phyloP scores from a whole-genome alignment of 2,797 vertebrate genomes.

The Remorina albescens region DNA sequence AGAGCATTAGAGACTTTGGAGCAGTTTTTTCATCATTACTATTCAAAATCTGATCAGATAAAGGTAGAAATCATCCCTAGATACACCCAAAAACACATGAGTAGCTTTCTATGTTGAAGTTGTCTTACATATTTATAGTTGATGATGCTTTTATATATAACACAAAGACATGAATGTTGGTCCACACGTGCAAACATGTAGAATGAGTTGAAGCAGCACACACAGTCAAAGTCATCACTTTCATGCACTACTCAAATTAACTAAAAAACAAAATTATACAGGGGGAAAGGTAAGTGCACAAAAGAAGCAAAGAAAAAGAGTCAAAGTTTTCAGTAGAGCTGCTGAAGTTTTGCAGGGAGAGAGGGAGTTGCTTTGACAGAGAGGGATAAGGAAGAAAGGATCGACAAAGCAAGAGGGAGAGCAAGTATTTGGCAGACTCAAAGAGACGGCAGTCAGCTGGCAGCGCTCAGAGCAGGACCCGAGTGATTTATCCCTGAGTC shows the following conservation, averaged over 20 bases:
- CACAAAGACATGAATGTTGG: neutral
- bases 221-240: neutral
- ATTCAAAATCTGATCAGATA: no score
- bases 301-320: conserved; percentile 29
- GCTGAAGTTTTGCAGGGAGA: conserved; percentile 31
- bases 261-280: neutral
- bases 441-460: conserved; percentile 57
- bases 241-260: conserved; percentile 9
- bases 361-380: conserved; percentile 16
- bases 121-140: no score
- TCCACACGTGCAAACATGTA: conserved; percentile 9
- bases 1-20: no score
- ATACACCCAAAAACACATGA: no score
- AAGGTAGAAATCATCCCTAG: no score
- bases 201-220: neutral
- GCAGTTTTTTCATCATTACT: no score
- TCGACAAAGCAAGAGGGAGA: conserved; percentile 16
- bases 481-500: conserved; percentile 78
- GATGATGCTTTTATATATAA: no score
- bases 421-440: conserved; percentile 7
- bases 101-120: no score
- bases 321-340: conserved; percentile 18
- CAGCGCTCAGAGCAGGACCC: conserved; percentile 51
- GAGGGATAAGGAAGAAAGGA: conserved; percentile 7
- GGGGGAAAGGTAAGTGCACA: neutral